A percentile compares a stretch with the other conserved stretches of the same genome.
Evolutionary conservation across 2,113 vertebrate genomes (phyloP).

Genomic region (Ceyx melanurus): DNA sequence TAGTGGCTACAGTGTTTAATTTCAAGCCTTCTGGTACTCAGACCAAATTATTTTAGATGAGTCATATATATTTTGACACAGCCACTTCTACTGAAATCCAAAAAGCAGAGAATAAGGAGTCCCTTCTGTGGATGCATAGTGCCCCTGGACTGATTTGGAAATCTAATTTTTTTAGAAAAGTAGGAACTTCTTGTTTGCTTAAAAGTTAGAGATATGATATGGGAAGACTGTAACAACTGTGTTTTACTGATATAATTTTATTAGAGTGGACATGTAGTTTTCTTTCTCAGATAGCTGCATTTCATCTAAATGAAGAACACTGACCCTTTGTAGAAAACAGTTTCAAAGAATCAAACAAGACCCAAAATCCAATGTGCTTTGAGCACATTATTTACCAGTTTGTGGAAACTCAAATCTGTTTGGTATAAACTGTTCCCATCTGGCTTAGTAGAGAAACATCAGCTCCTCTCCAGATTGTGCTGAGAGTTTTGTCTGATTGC

Average conservation of each 20-base stretch:
- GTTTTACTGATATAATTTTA: neutral
- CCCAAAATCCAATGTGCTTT: neutral
- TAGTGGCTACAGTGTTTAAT: neutral
- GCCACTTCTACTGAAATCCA: neutral
- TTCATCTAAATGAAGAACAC: neutral
- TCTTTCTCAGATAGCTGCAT: neutral
- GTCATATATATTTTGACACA: neutral
- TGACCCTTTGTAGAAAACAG: neutral
- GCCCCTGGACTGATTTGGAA: neutral
- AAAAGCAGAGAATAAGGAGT: neutral
- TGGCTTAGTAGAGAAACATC: slow-evolving; percentile 18
- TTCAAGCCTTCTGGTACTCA: neutral
- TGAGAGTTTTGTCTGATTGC: slow-evolving; percentile 46
- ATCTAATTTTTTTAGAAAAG: neutral
- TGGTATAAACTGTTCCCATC: neutral
- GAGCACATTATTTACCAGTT: neutral
- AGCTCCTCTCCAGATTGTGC: slow-evolving; percentile 64
- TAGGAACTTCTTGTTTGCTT: neutral
- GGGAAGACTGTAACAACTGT: neutral
- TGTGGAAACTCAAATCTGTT: neutral
- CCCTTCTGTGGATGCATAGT: neutral
- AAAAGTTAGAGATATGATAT: neutral
- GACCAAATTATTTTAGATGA: neutral
- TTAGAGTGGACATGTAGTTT: neutral
- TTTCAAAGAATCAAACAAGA: neutral